phyloP scores from a whole-genome alignment of 2,797 vertebrate species.

The Tangara arthus region DNA sequence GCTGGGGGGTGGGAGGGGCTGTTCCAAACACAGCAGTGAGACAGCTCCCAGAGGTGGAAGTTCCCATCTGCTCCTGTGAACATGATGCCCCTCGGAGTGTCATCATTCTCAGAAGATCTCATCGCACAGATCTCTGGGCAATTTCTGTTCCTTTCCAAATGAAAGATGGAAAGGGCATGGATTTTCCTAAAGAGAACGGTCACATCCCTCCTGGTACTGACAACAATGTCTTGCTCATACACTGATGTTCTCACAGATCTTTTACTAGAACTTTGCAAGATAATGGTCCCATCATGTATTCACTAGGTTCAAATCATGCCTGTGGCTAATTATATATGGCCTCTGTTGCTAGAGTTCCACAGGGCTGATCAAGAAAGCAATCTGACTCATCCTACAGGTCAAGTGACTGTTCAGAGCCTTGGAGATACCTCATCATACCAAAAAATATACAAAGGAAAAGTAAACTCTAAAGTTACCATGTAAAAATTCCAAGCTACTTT shows the following conservation, averaged over 20 bases:
- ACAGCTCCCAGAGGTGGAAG: background rate
- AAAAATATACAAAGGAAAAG: background rate
- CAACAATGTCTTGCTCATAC: background rate
- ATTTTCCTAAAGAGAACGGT: background rate
- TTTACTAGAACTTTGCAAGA: background rate
- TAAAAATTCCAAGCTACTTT: background rate
- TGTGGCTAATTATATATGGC: background rate
- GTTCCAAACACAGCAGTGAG: background rate
- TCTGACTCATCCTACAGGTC: background rate
- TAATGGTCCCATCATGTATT: background rate
- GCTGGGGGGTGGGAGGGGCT: background rate
- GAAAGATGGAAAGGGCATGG: background rate
- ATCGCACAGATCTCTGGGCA: background rate
- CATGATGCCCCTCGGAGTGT: background rate
- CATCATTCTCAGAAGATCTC: background rate
- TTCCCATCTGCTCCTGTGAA: background rate
- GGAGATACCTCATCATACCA: background rate
- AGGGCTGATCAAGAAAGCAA: background rate
- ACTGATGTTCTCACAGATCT: background rate
- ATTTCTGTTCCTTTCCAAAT: background rate
- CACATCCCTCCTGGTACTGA: background rate
- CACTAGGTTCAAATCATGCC: background rate
- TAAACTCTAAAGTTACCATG: background rate
- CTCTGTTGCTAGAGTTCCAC: background rate
- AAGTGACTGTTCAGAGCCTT: background rate